Conservation (phyloP, 1,140 invertebrate genomes). For the Ptiloglossa arizonensis region DNA sequence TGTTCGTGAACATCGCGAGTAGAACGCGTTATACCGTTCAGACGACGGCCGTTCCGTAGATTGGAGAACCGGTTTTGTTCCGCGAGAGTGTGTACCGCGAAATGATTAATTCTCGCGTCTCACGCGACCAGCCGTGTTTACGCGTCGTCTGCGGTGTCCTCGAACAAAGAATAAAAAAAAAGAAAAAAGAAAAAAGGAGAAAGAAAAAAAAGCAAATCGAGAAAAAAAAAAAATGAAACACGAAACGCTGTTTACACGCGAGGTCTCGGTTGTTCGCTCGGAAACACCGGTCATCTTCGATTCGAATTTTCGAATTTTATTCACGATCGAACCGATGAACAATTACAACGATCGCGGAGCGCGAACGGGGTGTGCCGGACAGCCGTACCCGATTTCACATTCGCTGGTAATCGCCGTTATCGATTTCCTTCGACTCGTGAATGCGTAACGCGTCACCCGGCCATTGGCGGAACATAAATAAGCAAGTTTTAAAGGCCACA, state of each 20-base stretch:
- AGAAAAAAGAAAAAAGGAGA: background rate
- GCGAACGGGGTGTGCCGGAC: no score
- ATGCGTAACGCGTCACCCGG: background rate
- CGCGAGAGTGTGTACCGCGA: background rate
- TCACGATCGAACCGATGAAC: background rate
- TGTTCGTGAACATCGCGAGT: no score
- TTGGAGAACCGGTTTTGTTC: background rate
- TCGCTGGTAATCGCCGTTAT: no score
- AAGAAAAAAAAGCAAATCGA: no score
- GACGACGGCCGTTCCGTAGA: no score
- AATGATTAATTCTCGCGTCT: constrained; percentile 10
- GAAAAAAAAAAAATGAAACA: no score
- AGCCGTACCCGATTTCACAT: no score
- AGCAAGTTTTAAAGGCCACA: constrained; percentile 5
- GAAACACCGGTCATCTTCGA: no score
- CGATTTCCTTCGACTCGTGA: background rate
- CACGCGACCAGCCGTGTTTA: constrained; percentile 6
- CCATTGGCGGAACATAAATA: background rate
- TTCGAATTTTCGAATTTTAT: background rate
- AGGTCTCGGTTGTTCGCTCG: background rate
- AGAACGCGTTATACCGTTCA: background rate
- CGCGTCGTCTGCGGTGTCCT: no score
- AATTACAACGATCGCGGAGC: background rate
- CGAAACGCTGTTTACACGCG: no score
- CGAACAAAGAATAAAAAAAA: background rate